A percentile compares a stretch with the other conserved stretches of the same genome.
Conservation (phyloP, 2,113 vertebrate genomes). For the Cochlearius cochlearius region DNA sequence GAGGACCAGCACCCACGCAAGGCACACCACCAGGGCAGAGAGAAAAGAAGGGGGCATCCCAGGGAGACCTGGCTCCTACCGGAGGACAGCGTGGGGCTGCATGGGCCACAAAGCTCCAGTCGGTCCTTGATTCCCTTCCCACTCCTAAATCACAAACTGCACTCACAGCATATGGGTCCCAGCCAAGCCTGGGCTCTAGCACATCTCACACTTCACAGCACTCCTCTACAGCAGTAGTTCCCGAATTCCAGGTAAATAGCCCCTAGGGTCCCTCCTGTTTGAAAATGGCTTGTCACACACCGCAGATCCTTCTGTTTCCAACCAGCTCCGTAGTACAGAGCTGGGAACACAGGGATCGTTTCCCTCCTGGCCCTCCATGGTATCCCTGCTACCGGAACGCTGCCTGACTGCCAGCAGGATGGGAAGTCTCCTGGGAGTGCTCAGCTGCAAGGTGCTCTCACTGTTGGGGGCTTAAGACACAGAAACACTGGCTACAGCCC, state of each 20-base stretch:
- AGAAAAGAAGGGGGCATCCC: not conserved
- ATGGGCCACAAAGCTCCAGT: rapidly evolving
- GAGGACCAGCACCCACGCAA: not conserved
- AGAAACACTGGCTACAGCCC: not conserved
- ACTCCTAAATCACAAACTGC: not conserved
- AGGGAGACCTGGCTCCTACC: not conserved
- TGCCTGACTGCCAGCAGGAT: not conserved
- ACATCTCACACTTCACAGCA: not conserved
- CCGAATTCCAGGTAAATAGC: not conserved
- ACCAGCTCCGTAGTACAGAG: not conserved
- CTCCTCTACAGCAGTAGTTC: not conserved
- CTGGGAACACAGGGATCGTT: not conserved
- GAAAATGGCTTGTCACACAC: not conserved
- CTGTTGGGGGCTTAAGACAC: not conserved
- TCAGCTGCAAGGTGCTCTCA: not conserved
- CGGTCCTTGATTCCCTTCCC: not conserved
- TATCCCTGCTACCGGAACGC: rapidly evolving
- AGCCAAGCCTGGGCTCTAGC: not conserved
- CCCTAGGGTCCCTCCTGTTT: rapidly evolving
- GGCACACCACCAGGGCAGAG: not conserved
- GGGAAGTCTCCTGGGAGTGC: not conserved
- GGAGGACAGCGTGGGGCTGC: not conserved
- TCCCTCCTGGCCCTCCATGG: rapidly evolving
- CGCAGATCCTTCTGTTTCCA: not conserved
- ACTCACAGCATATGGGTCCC: not conserved